A percentile compares a stretch with the other conserved stretches of the same genome.
phyloP scores from a whole-genome alignment of 2,113 vertebrate species.

The Gorilla gorilla region DNA sequence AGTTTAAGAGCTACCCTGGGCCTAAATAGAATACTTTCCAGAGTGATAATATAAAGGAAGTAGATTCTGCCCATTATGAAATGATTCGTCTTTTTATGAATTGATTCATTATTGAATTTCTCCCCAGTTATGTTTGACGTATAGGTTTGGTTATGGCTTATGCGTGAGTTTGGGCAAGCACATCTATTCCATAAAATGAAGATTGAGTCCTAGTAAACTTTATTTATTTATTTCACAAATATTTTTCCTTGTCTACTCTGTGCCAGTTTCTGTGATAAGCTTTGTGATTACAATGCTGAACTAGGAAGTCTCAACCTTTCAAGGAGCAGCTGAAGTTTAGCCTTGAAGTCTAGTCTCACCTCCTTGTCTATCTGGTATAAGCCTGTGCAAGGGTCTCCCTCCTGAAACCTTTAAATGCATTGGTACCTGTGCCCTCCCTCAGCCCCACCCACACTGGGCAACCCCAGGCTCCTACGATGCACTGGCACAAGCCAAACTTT shows the following conservation, averaged over 20 bases:
- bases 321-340: background rate
- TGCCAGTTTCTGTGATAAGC: background rate
- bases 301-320: background rate
- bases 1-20: background rate
- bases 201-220: background rate
- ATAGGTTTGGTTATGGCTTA: background rate
- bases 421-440: background rate
- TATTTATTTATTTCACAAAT: background rate
- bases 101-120: background rate
- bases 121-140: background rate
- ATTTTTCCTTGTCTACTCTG: background rate
- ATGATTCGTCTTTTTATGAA: background rate
- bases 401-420: background rate
- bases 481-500: background rate
- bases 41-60: background rate
- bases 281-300: fast-evolving
- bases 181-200: background rate
- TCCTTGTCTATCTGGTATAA: background rate
- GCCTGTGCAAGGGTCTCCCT: background rate
- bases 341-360: background rate
- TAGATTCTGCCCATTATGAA: background rate
- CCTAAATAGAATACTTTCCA: background rate
- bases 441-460: fast-evolving
- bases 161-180: background rate
- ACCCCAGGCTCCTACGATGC: background rate